These are phyloP conservation scores for Cyprinodon tularosa DNA, from an alignment of 2,113 vertebrate genomes.

Conservation along the genomic window DNA sequence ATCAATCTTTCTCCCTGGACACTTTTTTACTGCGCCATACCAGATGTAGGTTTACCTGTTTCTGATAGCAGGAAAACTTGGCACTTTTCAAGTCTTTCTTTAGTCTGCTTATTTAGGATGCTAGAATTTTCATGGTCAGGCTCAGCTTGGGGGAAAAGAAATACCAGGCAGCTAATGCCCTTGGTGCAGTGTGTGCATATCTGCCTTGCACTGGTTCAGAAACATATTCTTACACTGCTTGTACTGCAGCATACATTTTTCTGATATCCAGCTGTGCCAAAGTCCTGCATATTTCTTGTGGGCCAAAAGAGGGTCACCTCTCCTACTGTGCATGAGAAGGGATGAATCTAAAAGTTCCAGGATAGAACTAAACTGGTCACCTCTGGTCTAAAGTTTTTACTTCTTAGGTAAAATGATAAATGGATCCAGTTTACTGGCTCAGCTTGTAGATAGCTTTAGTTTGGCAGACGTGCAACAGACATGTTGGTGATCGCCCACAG, in stretches of 20 bases:
- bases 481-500: neutral
- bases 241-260: neutral
- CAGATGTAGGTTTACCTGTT: neutral
- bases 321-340: too few species aligned
- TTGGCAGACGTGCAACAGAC: conserved; percentile 9
- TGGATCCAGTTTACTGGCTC: conserved; percentile 51
- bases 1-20: conserved; percentile 5
- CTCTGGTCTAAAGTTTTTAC: conserved; percentile 21
- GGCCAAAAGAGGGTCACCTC: too few species aligned
- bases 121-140: neutral
- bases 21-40: neutral
- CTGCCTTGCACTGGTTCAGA: too few species aligned
- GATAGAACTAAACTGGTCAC: too few species aligned
- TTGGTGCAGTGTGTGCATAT: too few species aligned
- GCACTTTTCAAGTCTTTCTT: conserved; percentile 20
- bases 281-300: neutral
- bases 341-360: too few species aligned
- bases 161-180: neutral
- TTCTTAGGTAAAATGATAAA: conserved; percentile 14
- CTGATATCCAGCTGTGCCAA: neutral
- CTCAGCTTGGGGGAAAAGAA: neutral
- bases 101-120: conserved; percentile 20
- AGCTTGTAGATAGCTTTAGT: conserved; percentile 44
- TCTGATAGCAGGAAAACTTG: conserved; percentile 26
- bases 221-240: too few species aligned